Conservation (phyloP, 2,113 vertebrate species). For the Hiodon tergisus region DNA sequence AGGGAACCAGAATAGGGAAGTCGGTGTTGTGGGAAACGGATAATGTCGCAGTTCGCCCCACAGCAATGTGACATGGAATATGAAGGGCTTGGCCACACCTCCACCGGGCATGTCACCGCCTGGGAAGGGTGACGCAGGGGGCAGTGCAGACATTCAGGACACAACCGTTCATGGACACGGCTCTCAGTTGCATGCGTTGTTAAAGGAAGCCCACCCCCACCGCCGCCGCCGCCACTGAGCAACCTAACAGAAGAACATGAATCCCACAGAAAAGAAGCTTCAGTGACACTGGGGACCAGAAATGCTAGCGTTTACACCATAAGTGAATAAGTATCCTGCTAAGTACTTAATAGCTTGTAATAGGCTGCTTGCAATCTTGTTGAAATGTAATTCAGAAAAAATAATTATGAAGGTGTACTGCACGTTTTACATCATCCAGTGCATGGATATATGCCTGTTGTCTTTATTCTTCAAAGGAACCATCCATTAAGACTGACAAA, state of each 20-base stretch:
- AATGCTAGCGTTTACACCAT: neutral
- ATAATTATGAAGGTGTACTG: neutral
- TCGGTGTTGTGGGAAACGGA: no score
- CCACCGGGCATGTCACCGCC: neutral
- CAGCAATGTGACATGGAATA: no score
- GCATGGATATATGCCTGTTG: neutral
- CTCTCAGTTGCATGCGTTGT: neutral
- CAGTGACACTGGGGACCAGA: neutral
- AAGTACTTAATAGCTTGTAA: slow-evolving; percentile 1
- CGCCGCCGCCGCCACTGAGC: neutral
- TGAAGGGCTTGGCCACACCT: no score
- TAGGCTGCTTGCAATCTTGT: neutral
- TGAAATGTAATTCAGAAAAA: slow-evolving; percentile 11
- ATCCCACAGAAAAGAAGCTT: slow-evolving; percentile 7
- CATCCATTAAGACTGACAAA: slow-evolving; percentile 20
- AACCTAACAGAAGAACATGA: neutral
- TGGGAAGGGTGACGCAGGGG: neutral
- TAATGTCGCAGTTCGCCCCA: no score
- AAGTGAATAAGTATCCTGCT: neutral
- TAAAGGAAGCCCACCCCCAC: no score
- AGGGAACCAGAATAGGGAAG: no score
- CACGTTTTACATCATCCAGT: neutral
- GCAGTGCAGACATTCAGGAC: neutral
- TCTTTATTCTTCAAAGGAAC: neutral
- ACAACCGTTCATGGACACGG: neutral